Base-by-base conservation (phyloP, 2,113 vertebrate species). In the Malurus melanocephalus region DNA sequence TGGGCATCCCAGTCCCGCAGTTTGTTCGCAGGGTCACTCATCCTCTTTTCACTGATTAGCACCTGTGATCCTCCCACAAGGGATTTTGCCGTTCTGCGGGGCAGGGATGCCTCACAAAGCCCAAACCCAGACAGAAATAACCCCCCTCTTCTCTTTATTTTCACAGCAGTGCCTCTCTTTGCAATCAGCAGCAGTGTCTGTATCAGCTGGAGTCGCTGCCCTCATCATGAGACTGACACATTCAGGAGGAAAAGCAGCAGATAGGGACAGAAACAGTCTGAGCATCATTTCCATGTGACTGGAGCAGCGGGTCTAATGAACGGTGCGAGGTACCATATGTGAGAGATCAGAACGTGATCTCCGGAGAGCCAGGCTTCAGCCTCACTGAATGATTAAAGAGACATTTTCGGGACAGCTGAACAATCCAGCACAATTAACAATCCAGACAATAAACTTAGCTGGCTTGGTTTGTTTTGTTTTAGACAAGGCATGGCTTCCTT, bases 281-380 rank as follows among this genome's bases (percentile, higher is more conserved):
- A 85, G 88, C 71, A 66, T 80, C 9, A 17, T 90, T 95, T 95
- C 92, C 86, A 48, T n/a, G 93, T 93, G 92, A 60, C 80, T 90
- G 90, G 56, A 85, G 48, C 79, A 33, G 43, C 21, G 82, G 75
- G 45, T 76, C 84, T 93, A 87, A 94, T 71, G 88, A 95, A 64
- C 16, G n/a, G 66, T 55, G 93, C 2, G 4, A 56, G 53, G 9
- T 15, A 15, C 74, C 92, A 92, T 90, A 83, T 69, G 82, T 72
- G 74, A 91, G 80, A 85, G 68, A 92, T 91, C 91, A 87, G 90
- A 84, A 56, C 19, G 8, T 1, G 69, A 88, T 73, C 66, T 83
- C 81, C 5, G 15, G 88, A 84, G 92, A 89, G 55, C 15, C 8
- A 6, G 46, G 51, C 76, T 85, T 77, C 81, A 89, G 61, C 65